These are phyloP conservation scores for Leptinotarsa rubiginosa DNA, from an alignment of 2,888 invertebrate species.

Conservation along the genomic window DNA sequence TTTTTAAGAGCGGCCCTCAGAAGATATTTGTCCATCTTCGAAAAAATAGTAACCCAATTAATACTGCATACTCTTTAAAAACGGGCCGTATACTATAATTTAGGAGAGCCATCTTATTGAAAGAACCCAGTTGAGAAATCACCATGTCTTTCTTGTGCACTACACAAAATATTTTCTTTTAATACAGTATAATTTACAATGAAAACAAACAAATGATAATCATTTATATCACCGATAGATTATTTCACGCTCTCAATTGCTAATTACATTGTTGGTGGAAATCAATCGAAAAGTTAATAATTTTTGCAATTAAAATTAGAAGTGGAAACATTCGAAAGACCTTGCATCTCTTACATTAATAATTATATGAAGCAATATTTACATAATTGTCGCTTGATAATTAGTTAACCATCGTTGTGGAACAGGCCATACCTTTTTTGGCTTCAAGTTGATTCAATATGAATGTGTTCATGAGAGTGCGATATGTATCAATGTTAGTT, in stretches of 20 bases:
- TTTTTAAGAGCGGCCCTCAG: no score
- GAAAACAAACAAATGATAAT: conserved; percentile 20
- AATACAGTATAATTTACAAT: neutral
- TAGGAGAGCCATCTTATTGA: no score
- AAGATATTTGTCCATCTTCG: no score
- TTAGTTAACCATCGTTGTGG: conserved; percentile 27
- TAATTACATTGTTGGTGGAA: conserved; percentile 12
- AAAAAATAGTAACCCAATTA: no score
- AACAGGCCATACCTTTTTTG: neutral
- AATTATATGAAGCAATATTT: conserved; percentile 30
- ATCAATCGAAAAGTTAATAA: conserved; percentile 14
- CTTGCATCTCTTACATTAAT: conserved; percentile 38
- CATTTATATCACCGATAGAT: neutral
- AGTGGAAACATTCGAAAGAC: conserved; percentile 34
- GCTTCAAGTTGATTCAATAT: no score
- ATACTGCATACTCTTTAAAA: no score
- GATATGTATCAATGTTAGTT: no score
- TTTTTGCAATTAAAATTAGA: conserved; percentile 24
- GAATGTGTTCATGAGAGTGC: no score
- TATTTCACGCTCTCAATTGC: conserved; percentile 17
- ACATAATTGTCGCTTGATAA: conserved; percentile 23
- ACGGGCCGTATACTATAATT: no score
- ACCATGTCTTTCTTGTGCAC: no score
- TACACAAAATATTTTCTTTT: neutral
- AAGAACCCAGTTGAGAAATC: no score